A percentile compares a stretch with the other conserved stretches of the same genome.
These are phyloP conservation scores for Caranx ignobilis DNA, from an alignment of 2,113 vertebrate genomes.

Conservation along the genomic window DNA sequence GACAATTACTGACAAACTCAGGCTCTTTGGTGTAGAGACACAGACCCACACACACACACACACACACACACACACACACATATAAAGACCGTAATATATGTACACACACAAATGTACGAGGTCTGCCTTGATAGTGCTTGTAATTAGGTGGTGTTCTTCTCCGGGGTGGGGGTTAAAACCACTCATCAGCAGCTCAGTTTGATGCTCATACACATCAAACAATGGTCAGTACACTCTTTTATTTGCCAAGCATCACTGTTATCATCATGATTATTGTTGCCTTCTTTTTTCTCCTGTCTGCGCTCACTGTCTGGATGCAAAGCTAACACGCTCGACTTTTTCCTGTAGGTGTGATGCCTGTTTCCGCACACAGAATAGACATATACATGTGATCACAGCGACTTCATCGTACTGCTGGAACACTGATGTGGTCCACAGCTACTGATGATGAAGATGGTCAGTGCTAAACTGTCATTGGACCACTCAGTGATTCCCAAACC, in stretches of 20 bases:
- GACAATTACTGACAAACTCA: slow-evolving; percentile 70
- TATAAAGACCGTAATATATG: no score
- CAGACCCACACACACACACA: slow-evolving; percentile 28
- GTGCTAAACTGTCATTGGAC: no score
- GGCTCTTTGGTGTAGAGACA: slow-evolving; percentile 30
- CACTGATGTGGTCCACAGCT: background rate
- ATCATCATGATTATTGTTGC: slow-evolving; percentile 42
- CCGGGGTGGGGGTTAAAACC: slow-evolving; percentile 48
- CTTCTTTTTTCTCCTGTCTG: slow-evolving; percentile 34
- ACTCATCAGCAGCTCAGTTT: slow-evolving; percentile 68
- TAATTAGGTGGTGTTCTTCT: slow-evolving; percentile 59
- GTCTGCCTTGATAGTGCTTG: slow-evolving; percentile 55
- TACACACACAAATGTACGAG: no score
- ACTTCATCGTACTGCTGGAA: background rate
- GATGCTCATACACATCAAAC: slow-evolving; percentile 64
- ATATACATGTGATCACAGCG: background rate
- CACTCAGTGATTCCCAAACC: no score
- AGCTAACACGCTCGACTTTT: background rate
- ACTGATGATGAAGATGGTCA: background rate
- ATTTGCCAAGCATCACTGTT: slow-evolving; percentile 40
- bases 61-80: no score
- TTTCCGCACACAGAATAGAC: background rate
- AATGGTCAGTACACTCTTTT: slow-evolving; percentile 46
- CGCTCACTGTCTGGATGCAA: slow-evolving; percentile 30
- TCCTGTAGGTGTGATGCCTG: background rate